These are phyloP conservation scores for Stenurella melanura DNA, from an alignment of 2,888 invertebrate species.

Conservation along the genomic window DNA sequence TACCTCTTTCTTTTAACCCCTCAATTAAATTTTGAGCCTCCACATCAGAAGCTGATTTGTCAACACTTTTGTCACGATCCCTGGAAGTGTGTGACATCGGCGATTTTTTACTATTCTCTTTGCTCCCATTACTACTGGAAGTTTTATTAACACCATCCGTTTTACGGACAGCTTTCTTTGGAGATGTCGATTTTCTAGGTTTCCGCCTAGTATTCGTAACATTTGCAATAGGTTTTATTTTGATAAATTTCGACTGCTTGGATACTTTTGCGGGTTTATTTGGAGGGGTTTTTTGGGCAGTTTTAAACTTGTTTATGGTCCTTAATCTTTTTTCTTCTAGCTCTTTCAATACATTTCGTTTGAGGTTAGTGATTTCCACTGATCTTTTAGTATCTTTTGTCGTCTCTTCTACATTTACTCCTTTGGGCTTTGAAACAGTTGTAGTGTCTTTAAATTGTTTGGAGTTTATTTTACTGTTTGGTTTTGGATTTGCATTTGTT, in stretches of 20 bases:
- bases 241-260: slow-evolving; percentile 41
- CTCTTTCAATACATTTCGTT: slow-evolving; percentile 56
- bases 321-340: slow-evolving; percentile 65
- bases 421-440: neutral
- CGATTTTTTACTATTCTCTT: slow-evolving; percentile 24
- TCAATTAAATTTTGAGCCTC: slow-evolving; percentile 65
- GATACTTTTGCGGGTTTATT: neutral
- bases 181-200: slow-evolving; percentile 43
- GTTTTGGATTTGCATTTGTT: neutral
- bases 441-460: neutral
- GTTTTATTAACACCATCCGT: neutral
- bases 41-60: slow-evolving; percentile 54
- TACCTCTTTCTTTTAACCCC: slow-evolving; percentile 68
- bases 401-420: neutral
- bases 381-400: slow-evolving; percentile 7
- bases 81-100: neutral
- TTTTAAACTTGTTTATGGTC: slow-evolving; percentile 61
- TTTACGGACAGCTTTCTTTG: slow-evolving; percentile 38
- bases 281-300: slow-evolving; percentile 21
- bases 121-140: neutral
- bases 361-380: slow-evolving; percentile 7
- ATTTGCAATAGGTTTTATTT: slow-evolving; percentile 52
- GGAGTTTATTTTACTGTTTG: neutral
- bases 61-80: slow-evolving; percentile 4
- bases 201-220: slow-evolving; percentile 39